Base-by-base conservation (phyloP, 2,797 vertebrate species). In the Australoheros facetus region DNA sequence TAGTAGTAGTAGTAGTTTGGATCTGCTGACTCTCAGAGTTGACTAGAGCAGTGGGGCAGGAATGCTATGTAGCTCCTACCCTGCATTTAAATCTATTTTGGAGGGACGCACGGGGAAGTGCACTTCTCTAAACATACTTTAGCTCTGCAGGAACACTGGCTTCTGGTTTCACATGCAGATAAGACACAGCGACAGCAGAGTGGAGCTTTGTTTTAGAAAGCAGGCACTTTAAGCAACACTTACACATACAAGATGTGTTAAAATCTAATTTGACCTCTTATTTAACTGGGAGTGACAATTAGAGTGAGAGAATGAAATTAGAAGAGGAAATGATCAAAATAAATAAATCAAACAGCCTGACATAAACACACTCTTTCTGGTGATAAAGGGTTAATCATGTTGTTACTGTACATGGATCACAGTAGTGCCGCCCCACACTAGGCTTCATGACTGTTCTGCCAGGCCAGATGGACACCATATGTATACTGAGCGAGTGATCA, bases 41-140 rank as follows among this genome's bases (percentile, higher is more conserved):
- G 77, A 90, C 85, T 85, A 32, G 80, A 86, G 83, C 90, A 88
- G 77, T 74, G 70, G 88, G 81, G 82, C 78, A 93, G 87, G 79
- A 85, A 83, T 16, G 28, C 77, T 93, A 73, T 92, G 93, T 39
- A 83, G 91, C 85, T 94, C 85, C 78, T 83, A 94, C 94, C 91
- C 94, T 94, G 91, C 93, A 95, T 92, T 96, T 96, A 96, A 95
- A 93, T 95, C 95, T 96, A 96, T 96, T 96, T 95, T 89, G 71
- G 92, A 93, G 86, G 86, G 87, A 92, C 79, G 77, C 80, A 77
- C 58, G 23, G 86, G 74, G 81, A 83, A 75, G 11, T 56, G 69
- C 86, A 78, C 88, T 84, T 88, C 80, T 78, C 56, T 70, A 85
- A 91, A 89, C 81, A 83, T 48, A 30, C 62, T 85, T 88, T 75